phyloP scores from a whole-genome alignment of 2,797 vertebrate species.

The Toxotes lorentzi region DNA sequence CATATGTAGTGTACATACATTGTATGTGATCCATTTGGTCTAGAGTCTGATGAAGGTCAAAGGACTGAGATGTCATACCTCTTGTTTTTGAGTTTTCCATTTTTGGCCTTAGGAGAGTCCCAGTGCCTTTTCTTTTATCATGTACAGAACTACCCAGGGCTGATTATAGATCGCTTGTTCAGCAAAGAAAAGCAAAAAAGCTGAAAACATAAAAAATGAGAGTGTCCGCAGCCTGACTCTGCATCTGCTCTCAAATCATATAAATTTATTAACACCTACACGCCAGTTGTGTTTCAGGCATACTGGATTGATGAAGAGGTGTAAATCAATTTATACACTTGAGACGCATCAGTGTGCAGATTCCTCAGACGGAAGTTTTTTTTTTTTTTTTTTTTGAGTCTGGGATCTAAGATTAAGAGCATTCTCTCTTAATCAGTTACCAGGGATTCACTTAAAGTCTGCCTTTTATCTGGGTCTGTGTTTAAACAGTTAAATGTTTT shows the following conservation, averaged over 20 bases:
- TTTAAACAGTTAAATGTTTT: neutral
- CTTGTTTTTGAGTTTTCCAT: constrained; percentile 3
- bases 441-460: neutral
- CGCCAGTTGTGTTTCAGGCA: constrained; percentile 19
- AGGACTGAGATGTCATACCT: neutral
- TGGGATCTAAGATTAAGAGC: neutral
- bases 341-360: neutral
- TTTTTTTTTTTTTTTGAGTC: neutral
- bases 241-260: neutral
- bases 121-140: neutral
- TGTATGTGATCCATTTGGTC: neutral
- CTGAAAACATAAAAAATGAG: constrained; percentile 6
- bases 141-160: neutral
- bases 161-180: constrained; percentile 15
- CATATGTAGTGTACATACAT: neutral
- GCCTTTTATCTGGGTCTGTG: neutral
- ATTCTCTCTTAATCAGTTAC: neutral
- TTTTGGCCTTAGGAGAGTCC: neutral
- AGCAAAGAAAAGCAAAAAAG: neutral
- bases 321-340: constrained; percentile 31
- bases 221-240: constrained; percentile 7
- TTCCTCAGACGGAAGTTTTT: neutral
- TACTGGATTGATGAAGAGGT: constrained; percentile 11
- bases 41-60: constrained; percentile 22
- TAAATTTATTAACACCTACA: constrained; percentile 21